phyloP scores from a whole-genome alignment of 2,113 vertebrate genomes.

The Crotalus horridus region DNA sequence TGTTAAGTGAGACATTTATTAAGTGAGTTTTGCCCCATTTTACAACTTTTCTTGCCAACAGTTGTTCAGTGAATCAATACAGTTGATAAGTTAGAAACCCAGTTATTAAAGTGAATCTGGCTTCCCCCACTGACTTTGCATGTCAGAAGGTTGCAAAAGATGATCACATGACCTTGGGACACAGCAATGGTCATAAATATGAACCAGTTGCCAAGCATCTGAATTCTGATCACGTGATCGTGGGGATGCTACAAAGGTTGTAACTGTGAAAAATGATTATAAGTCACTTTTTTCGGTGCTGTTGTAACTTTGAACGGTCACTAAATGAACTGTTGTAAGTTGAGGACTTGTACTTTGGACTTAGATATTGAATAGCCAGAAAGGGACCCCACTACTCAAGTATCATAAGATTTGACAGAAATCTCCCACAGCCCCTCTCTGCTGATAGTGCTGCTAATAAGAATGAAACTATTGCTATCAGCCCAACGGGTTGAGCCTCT shows the following conservation, averaged over 20 bases:
- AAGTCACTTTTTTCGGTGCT: neutral
- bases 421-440: neutral
- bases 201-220: neutral
- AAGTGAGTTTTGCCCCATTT: neutral
- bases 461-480: neutral
- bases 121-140: neutral
- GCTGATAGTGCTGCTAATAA: neutral
- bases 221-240: neutral
- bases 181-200: neutral
- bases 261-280: neutral
- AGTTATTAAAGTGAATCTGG: neutral
- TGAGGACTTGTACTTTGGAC: neutral
- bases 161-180: neutral
- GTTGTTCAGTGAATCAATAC: neutral
- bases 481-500: neutral
- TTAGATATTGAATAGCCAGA: neutral
- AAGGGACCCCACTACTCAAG: neutral
- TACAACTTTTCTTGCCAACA: neutral
- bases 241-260: neutral
- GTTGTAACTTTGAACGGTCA: neutral
- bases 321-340: neutral
- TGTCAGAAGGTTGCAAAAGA: neutral
- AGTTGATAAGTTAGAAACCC: neutral
- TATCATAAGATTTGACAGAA: neutral
- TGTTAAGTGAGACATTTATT: neutral